These are phyloP conservation scores for Myotis daubentonii DNA, from an alignment of 2,797 vertebrate genomes.

Conservation along the genomic window DNA sequence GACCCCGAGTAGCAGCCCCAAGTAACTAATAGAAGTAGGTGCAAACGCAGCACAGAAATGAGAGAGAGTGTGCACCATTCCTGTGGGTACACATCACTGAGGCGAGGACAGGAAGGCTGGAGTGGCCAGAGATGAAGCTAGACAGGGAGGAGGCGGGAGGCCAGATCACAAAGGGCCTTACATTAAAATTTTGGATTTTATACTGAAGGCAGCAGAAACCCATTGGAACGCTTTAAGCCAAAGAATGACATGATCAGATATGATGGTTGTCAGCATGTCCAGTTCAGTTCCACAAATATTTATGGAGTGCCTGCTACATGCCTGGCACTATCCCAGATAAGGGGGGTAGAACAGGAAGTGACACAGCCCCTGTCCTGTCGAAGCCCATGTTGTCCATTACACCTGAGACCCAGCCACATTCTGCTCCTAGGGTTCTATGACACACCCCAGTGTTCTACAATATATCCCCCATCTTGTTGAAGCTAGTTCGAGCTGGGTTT, in stretches of 20 bases:
- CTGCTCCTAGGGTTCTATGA: background rate
- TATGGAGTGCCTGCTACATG: background rate
- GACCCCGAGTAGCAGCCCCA: background rate
- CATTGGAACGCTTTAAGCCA: background rate
- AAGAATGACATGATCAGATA: background rate
- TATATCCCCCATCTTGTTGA: background rate
- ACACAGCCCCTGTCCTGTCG: rapidly evolving
- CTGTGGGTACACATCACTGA: too few relatives aligned
- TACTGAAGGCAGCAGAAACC: background rate
- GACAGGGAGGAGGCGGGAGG: background rate
- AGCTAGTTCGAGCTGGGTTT: background rate
- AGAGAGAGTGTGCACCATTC: too few relatives aligned
- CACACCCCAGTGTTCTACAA: background rate
- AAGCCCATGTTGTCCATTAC: background rate
- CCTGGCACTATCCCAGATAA: background rate
- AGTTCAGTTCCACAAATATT: background rate
- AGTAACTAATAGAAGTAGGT: background rate
- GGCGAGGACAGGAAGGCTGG: background rate
- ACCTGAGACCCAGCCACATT: background rate
- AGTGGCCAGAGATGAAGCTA: background rate
- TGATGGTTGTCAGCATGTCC: background rate
- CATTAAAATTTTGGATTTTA: background rate
- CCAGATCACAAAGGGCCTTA: background rate
- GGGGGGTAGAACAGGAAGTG: background rate
- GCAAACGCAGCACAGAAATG: background rate